A percentile compares a stretch with the other conserved stretches of the same genome.
These are phyloP conservation scores for Strigops habroptila DNA, from an alignment of 2,113 vertebrate species.

Conservation along the genomic window DNA sequence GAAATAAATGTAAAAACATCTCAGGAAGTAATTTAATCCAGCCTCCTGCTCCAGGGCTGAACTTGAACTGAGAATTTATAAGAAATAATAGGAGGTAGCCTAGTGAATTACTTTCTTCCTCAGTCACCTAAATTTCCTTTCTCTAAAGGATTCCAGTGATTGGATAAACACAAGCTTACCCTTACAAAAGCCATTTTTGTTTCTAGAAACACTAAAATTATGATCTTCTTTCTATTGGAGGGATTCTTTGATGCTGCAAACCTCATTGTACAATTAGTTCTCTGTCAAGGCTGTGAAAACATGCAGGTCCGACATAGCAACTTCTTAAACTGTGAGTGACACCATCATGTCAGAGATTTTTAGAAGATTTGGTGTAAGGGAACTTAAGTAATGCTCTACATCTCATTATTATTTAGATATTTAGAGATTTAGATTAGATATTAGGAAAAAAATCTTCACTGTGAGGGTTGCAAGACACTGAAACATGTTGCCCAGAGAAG, in stretches of 20 bases:
- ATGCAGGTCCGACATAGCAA: background rate
- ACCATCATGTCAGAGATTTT: background rate
- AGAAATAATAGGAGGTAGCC: conserved; percentile 29
- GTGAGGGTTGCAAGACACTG: background rate
- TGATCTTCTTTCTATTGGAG: background rate
- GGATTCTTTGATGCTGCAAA: background rate
- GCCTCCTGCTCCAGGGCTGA: conserved; percentile 32
- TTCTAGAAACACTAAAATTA: background rate
- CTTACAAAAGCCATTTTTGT: background rate
- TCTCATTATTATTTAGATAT: background rate
- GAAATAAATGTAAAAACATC: conserved; percentile 54
- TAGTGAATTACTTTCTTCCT: conserved; percentile 31
- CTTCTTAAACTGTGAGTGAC: background rate
- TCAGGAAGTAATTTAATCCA: conserved; percentile 43
- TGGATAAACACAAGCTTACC: background rate
- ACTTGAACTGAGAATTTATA: conserved; percentile 32
- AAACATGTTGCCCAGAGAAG: background rate
- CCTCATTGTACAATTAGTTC: background rate
- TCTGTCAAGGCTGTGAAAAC: background rate
- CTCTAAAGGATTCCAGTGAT: background rate
- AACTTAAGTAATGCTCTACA: background rate
- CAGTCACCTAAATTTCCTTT: conserved; percentile 23
- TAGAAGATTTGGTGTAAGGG: background rate
- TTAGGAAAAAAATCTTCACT: background rate
- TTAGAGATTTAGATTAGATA: background rate